Evolutionary conservation across 2,888 invertebrate species (phyloP).

Genomic region (Drosophila diplacantha): DNA sequence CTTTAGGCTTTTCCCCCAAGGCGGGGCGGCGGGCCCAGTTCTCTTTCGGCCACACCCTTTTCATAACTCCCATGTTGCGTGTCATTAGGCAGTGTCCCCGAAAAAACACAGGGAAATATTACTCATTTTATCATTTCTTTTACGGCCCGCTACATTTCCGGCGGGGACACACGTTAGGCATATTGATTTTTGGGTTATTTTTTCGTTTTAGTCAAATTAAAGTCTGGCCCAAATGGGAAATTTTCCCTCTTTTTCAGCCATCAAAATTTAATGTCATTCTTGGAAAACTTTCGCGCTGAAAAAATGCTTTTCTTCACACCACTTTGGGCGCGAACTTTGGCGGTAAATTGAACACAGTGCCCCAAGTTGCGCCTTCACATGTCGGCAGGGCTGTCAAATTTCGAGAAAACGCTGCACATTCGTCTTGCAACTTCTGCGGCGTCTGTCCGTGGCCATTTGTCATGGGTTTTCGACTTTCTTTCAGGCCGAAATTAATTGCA

Average conservation of each 20-base stretch:
- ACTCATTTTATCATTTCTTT: conserved; percentile 35
- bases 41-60: conserved; percentile 28
- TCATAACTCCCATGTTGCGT: conserved; percentile 39
- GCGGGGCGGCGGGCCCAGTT: not conserved
- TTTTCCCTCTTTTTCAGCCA: not conserved
- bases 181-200: conserved; percentile 34
- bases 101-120: conserved; percentile 18
- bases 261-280: conserved; percentile 15
- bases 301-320: conserved; percentile 27
- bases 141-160: conserved; percentile 38
- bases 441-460: conserved; percentile 27
- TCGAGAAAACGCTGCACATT: conserved; percentile 43
- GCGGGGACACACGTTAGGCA: conserved; percentile 34
- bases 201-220: conserved; percentile 34
- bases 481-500: conserved; percentile 30
- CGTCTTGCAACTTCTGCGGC: conserved; percentile 36
- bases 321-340: conserved; percentile 19
- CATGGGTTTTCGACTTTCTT: conserved; percentile 36
- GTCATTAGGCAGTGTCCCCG: conserved; percentile 39
- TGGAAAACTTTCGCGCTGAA: conserved; percentile 16
- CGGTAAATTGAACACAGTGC: conserved; percentile 24
- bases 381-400: conserved; percentile 44
- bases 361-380: conserved; percentile 19
- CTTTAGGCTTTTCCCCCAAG: conserved; percentile 10
- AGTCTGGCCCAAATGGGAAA: conserved; percentile 21